These are phyloP conservation scores for Cloeon dipterum DNA, from an alignment of 2,888 invertebrate species.

Conservation along the genomic window DNA sequence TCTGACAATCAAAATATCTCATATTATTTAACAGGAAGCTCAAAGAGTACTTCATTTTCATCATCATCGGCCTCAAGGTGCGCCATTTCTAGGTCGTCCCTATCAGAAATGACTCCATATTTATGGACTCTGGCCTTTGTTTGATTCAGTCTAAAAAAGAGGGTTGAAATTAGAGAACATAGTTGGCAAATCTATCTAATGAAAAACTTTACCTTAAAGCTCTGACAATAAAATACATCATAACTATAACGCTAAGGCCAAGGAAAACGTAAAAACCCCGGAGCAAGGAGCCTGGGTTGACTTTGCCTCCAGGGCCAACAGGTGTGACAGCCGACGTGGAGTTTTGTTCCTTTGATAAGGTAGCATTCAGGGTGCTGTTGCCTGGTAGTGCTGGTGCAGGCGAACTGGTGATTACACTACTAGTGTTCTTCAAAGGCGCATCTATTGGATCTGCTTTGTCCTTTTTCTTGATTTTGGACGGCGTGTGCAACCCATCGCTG, in stretches of 20 bases:
- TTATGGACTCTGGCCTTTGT: slow-evolving; percentile 18
- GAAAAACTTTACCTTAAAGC: slow-evolving; percentile 7
- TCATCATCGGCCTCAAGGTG: slow-evolving; percentile 22
- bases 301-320: background rate
- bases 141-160: slow-evolving; percentile 15
- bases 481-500: no score
- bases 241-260: slow-evolving; percentile 16
- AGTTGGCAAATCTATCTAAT: no score
- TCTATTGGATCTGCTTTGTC: no score
- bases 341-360: no score
- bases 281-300: slow-evolving; percentile 16
- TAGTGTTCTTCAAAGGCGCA: no score
- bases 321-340: no score
- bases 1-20: background rate
- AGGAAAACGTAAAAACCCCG: slow-evolving; percentile 19
- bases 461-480: no score
- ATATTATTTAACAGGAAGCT: background rate
- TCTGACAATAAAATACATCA: slow-evolving; percentile 8
- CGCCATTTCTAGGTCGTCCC: slow-evolving; percentile 22
- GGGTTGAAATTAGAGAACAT: background rate
- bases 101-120: slow-evolving; percentile 19
- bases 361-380: no score
- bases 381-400: no score
- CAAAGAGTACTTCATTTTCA: no score
- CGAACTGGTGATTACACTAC: no score